A percentile compares a stretch with the other conserved stretches of the same genome.
Conservation (phyloP, 2,113 vertebrate species). For the Nothobranchius kuhntae region DNA sequence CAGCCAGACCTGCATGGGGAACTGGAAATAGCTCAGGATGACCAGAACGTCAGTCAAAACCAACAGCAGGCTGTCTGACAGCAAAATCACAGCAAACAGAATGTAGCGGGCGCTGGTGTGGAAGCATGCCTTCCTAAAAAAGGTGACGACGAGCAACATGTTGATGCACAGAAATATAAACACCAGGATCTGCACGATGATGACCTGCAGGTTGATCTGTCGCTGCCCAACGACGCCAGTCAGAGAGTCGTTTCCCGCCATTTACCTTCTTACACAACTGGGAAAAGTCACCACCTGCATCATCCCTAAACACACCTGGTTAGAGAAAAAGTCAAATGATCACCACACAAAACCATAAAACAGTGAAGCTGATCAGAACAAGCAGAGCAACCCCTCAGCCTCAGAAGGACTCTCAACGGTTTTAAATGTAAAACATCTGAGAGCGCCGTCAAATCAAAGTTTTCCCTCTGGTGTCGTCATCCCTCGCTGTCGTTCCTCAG, state of each 20-base stretch:
- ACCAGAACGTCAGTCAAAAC: conserved; percentile 16
- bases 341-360: too few species aligned
- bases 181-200: conserved; percentile 46
- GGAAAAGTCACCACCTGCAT: not conserved
- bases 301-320: not conserved
- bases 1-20: conserved; percentile 9
- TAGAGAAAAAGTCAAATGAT: too few species aligned
- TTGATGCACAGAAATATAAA: conserved; percentile 41
- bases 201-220: not conserved
- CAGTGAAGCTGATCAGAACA: too few species aligned
- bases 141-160: conserved; percentile 41
- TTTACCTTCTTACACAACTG: not conserved
- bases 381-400: too few species aligned
- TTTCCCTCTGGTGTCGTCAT: not conserved
- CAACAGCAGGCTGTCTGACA: conserved; percentile 48
- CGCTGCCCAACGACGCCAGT: not conserved
- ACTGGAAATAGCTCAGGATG: not conserved
- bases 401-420: not conserved
- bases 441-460: not conserved
- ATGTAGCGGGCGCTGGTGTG: conserved; percentile 57
- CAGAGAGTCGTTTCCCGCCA: conserved; percentile 18
- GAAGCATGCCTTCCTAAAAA: conserved; percentile 48
- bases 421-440: not conserved
- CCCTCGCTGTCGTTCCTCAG: not conserved
- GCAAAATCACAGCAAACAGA: conserved; percentile 56